phyloP scores from a whole-genome alignment of 1,140 invertebrate species.

The Ips nitidus region DNA sequence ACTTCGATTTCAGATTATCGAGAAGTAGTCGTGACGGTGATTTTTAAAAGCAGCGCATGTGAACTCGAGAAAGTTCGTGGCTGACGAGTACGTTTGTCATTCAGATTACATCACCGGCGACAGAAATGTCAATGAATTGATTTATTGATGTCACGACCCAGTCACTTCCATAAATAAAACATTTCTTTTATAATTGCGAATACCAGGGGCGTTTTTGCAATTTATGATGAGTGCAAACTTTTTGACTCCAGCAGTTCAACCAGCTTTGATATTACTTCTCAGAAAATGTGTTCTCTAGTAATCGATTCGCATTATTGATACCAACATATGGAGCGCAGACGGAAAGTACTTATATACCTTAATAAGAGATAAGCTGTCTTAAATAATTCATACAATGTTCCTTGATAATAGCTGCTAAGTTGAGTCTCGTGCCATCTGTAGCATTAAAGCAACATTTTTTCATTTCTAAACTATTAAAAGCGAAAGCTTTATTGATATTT shows the following conservation, averaged over 20 bases:
- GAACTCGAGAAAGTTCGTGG: conserved; percentile 31
- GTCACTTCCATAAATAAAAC: conserved; percentile 20
- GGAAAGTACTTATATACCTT: not conserved
- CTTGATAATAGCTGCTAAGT: too few species aligned
- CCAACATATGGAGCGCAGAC: not conserved
- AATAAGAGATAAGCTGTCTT: not conserved
- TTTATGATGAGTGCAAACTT: not conserved
- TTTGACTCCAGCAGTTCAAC: too few species aligned
- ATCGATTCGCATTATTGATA: too few species aligned
- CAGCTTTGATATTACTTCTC: too few species aligned
- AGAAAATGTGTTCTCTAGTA: too few species aligned
- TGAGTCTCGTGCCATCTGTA: too few species aligned
- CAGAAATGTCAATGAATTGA: conserved; percentile 30
- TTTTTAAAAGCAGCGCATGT: conserved; percentile 25
- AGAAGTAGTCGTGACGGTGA: conserved; percentile 16
- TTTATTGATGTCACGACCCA: conserved; percentile 26
- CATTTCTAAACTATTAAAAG: too few species aligned
- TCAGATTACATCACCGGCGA: conserved; percentile 27
- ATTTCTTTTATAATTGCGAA: conserved; percentile 26
- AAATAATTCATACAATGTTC: not conserved
- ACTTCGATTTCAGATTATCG: conserved; percentile 22
- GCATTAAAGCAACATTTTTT: too few species aligned
- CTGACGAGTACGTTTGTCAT: conserved; percentile 34
- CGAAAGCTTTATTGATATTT: not conserved
- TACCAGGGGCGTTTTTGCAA: conserved; percentile 2